phyloP scores from a whole-genome alignment of 2,797 vertebrate genomes.

The Pristis pectinata region DNA sequence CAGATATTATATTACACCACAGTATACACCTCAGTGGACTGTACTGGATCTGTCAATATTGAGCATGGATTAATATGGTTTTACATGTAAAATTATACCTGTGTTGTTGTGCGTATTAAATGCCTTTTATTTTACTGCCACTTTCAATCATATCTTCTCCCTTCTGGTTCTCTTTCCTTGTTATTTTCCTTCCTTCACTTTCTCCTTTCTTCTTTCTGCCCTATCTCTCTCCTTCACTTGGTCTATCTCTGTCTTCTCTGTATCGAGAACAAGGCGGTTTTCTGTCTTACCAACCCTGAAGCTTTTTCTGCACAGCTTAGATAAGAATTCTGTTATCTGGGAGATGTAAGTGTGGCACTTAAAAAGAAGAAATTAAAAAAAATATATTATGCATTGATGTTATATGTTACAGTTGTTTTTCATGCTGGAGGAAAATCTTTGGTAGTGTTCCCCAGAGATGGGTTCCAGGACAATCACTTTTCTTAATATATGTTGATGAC shows the following conservation, averaged over 20 bases:
- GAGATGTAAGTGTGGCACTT: background rate
- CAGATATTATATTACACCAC: background rate
- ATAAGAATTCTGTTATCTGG: slow-evolving; percentile 26
- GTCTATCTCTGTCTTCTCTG: background rate
- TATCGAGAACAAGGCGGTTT: slow-evolving; percentile 6
- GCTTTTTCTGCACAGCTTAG: background rate
- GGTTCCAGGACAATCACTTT: too few relatives aligned
- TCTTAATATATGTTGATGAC: too few relatives aligned
- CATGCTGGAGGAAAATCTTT: too few relatives aligned
- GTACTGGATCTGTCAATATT: background rate
- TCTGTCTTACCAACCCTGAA: background rate
- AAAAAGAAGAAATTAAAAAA: background rate
- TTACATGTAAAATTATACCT: background rate
- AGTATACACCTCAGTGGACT: background rate
- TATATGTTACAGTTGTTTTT: too few relatives aligned
- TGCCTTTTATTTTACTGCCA: background rate
- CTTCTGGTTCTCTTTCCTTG: background rate
- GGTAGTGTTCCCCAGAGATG: too few relatives aligned
- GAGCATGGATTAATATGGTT: background rate
- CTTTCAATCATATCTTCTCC: background rate
- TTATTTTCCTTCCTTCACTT: background rate
- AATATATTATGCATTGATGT: too few relatives aligned
- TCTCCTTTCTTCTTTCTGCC: background rate
- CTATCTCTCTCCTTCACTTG: background rate
- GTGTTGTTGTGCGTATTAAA: background rate